Conservation (phyloP, 2,888 invertebrate species). For the Pyrrhia umbra region DNA sequence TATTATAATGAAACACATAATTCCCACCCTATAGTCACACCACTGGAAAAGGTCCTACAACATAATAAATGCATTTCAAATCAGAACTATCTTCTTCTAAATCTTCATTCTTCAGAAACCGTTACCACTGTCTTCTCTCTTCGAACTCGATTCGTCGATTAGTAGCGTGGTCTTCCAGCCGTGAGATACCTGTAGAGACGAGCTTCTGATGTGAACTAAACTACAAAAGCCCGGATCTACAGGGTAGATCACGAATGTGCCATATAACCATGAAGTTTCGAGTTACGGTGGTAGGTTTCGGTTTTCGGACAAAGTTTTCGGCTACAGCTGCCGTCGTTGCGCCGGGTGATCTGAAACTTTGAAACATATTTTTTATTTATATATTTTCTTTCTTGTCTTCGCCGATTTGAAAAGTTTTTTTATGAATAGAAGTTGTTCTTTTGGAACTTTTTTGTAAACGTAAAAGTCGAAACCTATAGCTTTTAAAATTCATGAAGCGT, state of each 20-base stretch:
- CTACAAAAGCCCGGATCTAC: slow-evolving; percentile 99
- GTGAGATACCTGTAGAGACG: slow-evolving; percentile 99
- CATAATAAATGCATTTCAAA: slow-evolving; percentile 6
- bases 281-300: slow-evolving; percentile 51
- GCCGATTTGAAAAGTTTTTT: slow-evolving; percentile 41
- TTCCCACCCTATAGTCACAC: too few relatives aligned
- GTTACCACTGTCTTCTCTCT: slow-evolving; percentile 41
- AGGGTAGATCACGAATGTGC: slow-evolving; percentile 99
- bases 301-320: slow-evolving; percentile 36
- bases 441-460: slow-evolving; percentile 15
- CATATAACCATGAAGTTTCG: slow-evolving; percentile 79
- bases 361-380: slow-evolving; percentile 50
- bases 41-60: neutral
- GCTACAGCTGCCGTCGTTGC: slow-evolving; percentile 40
- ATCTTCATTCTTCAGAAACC: slow-evolving; percentile 15
- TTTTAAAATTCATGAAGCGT: slow-evolving; percentile 6
- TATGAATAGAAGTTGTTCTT: slow-evolving; percentile 41
- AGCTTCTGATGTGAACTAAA: slow-evolving; percentile 98
- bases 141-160: slow-evolving; percentile 60
- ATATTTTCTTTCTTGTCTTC: slow-evolving; percentile 40
- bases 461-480: slow-evolving; percentile 16
- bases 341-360: slow-evolving; percentile 50
- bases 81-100: neutral
- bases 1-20: too few relatives aligned
- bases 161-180: slow-evolving; percentile 97